These are phyloP conservation scores for Vespertilio murinus DNA, from an alignment of 2,797 vertebrate species.

Conservation along the genomic window DNA sequence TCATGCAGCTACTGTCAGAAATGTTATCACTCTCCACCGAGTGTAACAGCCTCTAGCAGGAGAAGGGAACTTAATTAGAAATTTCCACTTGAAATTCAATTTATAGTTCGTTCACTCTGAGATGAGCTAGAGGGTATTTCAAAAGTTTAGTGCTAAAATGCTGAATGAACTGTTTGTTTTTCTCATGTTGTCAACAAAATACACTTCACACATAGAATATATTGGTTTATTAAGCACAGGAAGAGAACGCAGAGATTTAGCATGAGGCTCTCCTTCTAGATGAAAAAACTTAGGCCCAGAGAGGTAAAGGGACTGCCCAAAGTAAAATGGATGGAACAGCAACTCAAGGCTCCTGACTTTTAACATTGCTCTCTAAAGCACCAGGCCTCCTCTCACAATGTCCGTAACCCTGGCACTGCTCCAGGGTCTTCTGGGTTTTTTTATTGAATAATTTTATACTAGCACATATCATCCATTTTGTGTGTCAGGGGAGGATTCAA, in stretches of 20 bases:
- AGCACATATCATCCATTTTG: neutral
- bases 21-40: conserved; percentile 50
- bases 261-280: neutral
- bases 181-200: conserved; percentile 60
- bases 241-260: neutral
- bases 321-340: neutral
- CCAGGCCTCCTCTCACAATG: neutral
- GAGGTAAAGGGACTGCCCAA: neutral
- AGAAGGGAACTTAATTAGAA: conserved; percentile 70
- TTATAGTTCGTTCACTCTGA: conserved; percentile 64
- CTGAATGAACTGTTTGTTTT: conserved; percentile 54
- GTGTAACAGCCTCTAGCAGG: conserved; percentile 58
- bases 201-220: neutral
- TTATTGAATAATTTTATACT: neutral
- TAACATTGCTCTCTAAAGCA: neutral
- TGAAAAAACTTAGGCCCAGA: neutral
- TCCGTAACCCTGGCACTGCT: neutral
- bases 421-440: neutral
- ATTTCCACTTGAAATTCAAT: conserved; percentile 71
- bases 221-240: conserved; percentile 22
- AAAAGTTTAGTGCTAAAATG: conserved; percentile 56
- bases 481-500: neutral
- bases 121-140: conserved; percentile 39
- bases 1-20: conserved; percentile 56
- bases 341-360: neutral